Evolutionary conservation across 2,113 vertebrate genomes (phyloP).

Genomic region (Ceratotherium simum): DNA sequence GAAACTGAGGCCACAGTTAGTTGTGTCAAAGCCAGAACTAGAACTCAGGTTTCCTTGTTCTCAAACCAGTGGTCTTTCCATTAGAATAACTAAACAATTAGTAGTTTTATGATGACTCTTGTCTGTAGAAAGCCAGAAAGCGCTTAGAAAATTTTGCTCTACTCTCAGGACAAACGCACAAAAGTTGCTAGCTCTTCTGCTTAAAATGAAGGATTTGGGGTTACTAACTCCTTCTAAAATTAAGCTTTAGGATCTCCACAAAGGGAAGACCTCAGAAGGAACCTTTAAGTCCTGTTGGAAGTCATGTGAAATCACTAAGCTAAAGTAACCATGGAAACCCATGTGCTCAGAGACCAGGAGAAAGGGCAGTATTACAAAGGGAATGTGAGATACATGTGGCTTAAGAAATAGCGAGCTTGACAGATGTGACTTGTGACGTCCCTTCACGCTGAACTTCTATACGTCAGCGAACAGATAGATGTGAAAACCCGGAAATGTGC

Average conservation of each 20-base stretch:
- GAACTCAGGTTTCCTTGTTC: background rate
- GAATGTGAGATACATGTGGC: background rate
- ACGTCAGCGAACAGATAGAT: background rate
- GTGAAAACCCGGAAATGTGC: fast-evolving
- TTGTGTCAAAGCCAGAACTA: background rate
- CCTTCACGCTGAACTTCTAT: background rate
- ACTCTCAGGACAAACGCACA: background rate
- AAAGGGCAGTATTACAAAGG: background rate
- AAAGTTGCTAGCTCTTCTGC: background rate
- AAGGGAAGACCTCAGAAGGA: background rate
- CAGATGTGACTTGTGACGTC: background rate
- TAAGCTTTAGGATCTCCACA: background rate
- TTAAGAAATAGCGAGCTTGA: fast-evolving
- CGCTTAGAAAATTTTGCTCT: background rate
- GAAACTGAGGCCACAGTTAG: background rate
- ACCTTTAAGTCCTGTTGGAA: background rate
- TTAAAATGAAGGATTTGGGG: background rate
- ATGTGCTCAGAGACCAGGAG: background rate
- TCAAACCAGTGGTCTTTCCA: background rate
- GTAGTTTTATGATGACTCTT: fast-evolving
- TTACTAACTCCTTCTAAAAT: background rate
- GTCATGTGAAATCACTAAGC: background rate
- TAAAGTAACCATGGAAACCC: background rate
- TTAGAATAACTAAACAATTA: background rate
- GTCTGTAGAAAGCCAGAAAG: background rate